These are phyloP conservation scores for Percina caprodes DNA, from an alignment of 2,113 vertebrate genomes.

Conservation along the genomic window DNA sequence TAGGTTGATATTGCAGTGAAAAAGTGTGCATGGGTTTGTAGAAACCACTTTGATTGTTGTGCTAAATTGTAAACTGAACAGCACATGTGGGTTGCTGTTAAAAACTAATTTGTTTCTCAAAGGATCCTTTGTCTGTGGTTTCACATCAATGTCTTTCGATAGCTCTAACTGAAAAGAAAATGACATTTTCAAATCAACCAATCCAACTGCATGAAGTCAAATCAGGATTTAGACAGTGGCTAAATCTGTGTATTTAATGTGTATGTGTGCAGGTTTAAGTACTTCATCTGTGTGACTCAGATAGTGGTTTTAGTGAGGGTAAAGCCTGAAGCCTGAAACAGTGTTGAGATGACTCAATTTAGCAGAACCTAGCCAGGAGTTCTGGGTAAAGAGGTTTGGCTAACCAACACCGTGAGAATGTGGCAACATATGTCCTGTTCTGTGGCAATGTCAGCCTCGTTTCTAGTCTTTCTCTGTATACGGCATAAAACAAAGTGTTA, in stretches of 20 bases:
- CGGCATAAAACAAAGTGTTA: not conserved
- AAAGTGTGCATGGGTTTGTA: slow-evolving; percentile 49
- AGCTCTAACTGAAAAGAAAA: slow-evolving; percentile 7
- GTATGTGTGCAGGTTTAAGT: slow-evolving; percentile 25
- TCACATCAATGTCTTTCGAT: not conserved
- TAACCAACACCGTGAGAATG: slow-evolving; percentile 81
- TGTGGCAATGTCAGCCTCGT: slow-evolving; percentile 66
- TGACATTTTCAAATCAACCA: slow-evolving; percentile 16
- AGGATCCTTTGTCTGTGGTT: not conserved
- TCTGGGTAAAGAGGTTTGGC: slow-evolving; percentile 79
- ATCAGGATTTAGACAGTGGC: slow-evolving; percentile 33
- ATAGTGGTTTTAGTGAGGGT: slow-evolving; percentile 77
- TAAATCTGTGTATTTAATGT: slow-evolving; percentile 56
- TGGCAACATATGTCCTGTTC: slow-evolving; percentile 75
- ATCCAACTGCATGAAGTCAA: slow-evolving; percentile 24
- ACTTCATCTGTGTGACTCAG: slow-evolving; percentile 67
- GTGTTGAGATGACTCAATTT: slow-evolving; percentile 78
- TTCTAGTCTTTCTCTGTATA: slow-evolving; percentile 24
- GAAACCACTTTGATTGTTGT: slow-evolving; percentile 43
- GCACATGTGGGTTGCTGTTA: not conserved
- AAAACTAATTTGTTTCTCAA: not conserved
- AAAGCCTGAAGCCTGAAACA: slow-evolving; percentile 65
- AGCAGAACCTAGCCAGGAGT: slow-evolving; percentile 77
- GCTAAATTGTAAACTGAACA: slow-evolving; percentile 10
- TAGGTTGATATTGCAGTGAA: slow-evolving; percentile 57